These are phyloP conservation scores for Saturnia pavonia DNA, from an alignment of 2,888 invertebrate species.

Conservation along the genomic window DNA sequence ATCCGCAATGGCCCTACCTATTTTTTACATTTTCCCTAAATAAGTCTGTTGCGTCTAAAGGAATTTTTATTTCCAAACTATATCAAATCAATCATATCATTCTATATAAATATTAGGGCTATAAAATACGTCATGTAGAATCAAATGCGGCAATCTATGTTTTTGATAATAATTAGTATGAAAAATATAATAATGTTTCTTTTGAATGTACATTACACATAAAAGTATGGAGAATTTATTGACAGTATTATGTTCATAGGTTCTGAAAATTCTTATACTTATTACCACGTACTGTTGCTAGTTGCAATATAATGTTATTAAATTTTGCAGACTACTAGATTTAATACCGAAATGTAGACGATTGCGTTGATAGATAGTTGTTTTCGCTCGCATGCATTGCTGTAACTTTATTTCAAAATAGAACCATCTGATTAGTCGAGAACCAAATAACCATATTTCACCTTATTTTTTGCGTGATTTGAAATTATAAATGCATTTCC, in stretches of 20 bases:
- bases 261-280: too few species aligned
- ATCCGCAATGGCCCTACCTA: neutral
- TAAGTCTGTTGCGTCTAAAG: neutral
- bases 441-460: neutral
- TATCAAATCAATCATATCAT: slow-evolving; percentile 1
- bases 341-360: neutral
- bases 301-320: neutral
- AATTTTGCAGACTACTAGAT: too few species aligned
- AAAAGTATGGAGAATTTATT: neutral
- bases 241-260: too few species aligned
- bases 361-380: neutral
- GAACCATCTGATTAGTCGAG: neutral
- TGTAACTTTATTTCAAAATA: neutral
- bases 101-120: neutral
- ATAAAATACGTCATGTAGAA: neutral
- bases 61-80: neutral
- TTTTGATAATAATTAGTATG: neutral
- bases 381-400: neutral
- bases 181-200: too few species aligned
- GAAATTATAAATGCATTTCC: too few species aligned
- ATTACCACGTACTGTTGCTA: too few species aligned
- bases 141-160: neutral
- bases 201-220: too few species aligned
- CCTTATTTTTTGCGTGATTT: neutral
- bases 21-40: neutral